Evolutionary conservation across 2,113 vertebrate genomes (phyloP).

Genomic region (Telmatochromis sp.): DNA sequence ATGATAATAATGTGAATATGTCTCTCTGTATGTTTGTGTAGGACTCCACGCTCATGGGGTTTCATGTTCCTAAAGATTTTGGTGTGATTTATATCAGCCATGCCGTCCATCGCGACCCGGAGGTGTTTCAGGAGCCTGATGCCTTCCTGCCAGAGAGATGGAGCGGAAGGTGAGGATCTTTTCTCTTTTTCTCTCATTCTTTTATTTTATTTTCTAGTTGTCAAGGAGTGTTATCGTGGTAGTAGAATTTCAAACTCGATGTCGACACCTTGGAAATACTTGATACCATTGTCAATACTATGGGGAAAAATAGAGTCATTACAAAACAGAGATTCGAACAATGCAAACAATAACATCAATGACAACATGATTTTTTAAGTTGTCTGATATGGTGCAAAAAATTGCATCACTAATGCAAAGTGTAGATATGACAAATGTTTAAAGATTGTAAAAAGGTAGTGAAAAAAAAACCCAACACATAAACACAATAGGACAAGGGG

Average conservation of each 20-base stretch:
- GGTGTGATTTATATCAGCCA: conserved; percentile 51
- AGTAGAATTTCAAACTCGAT: neutral
- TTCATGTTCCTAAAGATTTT: conserved; percentile 38
- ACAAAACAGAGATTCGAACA: neutral
- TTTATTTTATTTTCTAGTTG: neutral
- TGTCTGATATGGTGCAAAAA: neutral
- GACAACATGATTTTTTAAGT: neutral
- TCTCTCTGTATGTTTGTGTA: neutral
- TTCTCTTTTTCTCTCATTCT: neutral
- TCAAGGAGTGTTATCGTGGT: neutral
- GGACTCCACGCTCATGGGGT: conserved; percentile 48
- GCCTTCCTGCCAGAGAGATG: conserved; percentile 57
- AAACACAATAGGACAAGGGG: neutral
- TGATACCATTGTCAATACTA: neutral
- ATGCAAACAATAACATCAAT: neutral
- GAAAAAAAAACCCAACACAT: rapidly evolving
- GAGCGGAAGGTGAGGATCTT: conserved; percentile 41
- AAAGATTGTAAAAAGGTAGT: neutral
- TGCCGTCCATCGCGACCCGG: conserved; percentile 46
- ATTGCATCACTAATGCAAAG: neutral
- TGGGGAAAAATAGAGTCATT: neutral
- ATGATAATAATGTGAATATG: neutral
- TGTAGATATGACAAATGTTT: neutral
- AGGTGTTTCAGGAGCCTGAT: conserved; percentile 60
- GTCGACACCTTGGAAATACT: neutral